A percentile compares a stretch with the other conserved stretches of the same genome.
These are phyloP conservation scores for Nibea coibor DNA, from an alignment of 2,113 vertebrate genomes.

Conservation along the genomic window DNA sequence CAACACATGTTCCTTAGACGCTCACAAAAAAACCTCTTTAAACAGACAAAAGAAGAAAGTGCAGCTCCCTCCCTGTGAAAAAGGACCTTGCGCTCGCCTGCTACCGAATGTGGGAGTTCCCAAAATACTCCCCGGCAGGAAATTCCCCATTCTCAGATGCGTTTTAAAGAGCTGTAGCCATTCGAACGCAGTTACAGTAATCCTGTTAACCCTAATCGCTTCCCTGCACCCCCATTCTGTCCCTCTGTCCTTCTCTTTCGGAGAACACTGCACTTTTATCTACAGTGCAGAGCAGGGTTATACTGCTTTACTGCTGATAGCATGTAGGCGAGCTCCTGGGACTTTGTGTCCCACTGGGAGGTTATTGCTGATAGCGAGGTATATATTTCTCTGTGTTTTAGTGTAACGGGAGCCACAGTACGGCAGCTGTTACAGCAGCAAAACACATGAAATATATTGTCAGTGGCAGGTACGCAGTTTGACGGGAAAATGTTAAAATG, in stretches of 20 bases:
- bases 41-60: conserved; percentile 39
- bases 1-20: conserved; percentile 47
- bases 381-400: conserved; percentile 14
- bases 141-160: conserved; percentile 83
- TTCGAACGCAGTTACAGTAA: conserved; percentile 79
- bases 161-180: conserved; percentile 76
- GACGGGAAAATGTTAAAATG: background rate
- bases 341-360: conserved; percentile 43
- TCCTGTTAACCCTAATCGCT: conserved; percentile 82
- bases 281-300: conserved; percentile 28
- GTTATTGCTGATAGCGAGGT: conserved; percentile 34
- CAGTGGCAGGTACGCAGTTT: conserved; percentile 1
- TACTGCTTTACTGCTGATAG: conserved; percentile 67
- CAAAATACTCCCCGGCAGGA: conserved; percentile 83
- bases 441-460: background rate
- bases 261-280: conserved; percentile 56
- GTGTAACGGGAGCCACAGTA: conserved; percentile 2
- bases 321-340: conserved; percentile 26
- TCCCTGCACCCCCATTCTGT: conserved; percentile 73
- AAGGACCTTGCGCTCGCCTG: conserved; percentile 39
- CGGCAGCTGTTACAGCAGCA: background rate
- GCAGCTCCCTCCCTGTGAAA: conserved; percentile 37
- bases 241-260: conserved; percentile 41
- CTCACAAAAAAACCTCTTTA: conserved; percentile 46
- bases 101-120: conserved; percentile 81